Conservation (phyloP, 2,113 vertebrate genomes). For the Pelvicachromis taeniatus region DNA sequence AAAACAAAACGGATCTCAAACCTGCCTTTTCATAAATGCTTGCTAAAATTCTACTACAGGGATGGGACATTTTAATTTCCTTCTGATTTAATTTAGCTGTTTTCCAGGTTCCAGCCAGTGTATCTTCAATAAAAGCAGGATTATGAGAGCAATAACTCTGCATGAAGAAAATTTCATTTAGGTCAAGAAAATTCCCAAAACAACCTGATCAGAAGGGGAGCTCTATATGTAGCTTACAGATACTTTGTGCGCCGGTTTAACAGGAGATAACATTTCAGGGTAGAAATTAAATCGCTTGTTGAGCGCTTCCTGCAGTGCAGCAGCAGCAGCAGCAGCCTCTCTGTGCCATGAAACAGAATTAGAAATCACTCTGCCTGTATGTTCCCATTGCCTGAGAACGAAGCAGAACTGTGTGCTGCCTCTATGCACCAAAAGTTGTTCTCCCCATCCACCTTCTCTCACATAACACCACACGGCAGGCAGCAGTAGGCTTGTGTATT, state of each 20-base stretch:
- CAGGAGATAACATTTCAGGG: neutral
- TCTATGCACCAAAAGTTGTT: constrained; percentile 7
- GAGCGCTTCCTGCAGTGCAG: neutral
- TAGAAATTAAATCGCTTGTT: neutral
- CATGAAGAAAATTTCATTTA: neutral
- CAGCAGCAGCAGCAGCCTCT: neutral
- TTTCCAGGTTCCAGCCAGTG: neutral
- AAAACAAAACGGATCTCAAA: neutral
- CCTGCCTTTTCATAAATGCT: neutral
- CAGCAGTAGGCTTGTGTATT: neutral
- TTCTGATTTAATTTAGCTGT: neutral
- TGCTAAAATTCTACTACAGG: neutral
- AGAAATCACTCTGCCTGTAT: neutral
- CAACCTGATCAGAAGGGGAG: neutral
- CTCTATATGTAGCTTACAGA: neutral
- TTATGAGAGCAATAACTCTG: neutral
- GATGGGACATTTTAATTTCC: neutral
- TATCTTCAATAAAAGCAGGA: neutral
- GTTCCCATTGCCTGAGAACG: neutral
- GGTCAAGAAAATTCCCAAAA: neutral
- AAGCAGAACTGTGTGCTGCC: neutral
- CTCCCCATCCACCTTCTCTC: neutral
- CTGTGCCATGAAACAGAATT: constrained; percentile 13
- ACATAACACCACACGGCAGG: neutral
- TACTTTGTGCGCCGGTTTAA: neutral